Evolutionary conservation across 2,113 vertebrate species (phyloP).

Genomic region (Chrysochloris asiatica): DNA sequence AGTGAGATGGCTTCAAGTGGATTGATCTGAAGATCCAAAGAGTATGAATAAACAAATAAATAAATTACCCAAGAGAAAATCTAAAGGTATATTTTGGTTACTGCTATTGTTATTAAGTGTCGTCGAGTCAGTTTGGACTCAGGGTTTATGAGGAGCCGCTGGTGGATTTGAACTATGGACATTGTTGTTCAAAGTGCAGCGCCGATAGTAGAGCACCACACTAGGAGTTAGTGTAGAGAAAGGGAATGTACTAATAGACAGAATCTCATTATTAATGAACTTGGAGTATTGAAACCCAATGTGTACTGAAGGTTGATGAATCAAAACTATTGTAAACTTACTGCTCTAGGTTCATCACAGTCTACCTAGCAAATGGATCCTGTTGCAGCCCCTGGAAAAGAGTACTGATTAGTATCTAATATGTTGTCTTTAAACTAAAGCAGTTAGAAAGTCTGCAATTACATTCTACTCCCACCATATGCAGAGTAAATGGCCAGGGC

Average conservation of each 20-base stretch:
- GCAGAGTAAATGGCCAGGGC: neutral
- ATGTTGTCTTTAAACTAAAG: neutral
- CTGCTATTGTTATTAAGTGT: too few relatives aligned
- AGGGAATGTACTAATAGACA: neutral
- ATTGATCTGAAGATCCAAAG: neutral
- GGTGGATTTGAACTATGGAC: too few relatives aligned
- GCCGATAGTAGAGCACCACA: too few relatives aligned
- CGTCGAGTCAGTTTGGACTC: too few relatives aligned
- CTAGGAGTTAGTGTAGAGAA: too few relatives aligned
- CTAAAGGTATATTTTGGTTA: neutral
- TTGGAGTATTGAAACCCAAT: neutral
- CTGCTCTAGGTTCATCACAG: neutral
- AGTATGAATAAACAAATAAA: neutral
- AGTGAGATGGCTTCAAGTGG: neutral
- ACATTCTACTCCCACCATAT: neutral
- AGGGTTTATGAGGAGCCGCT: too few relatives aligned
- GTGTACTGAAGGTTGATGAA: neutral
- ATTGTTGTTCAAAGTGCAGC: too few relatives aligned
- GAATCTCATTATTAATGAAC: slow-evolving; percentile 1
- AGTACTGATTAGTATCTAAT: neutral
- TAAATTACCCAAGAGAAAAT: neutral
- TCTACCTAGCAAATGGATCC: neutral
- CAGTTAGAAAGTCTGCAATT: neutral
- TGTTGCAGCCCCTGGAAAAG: neutral
- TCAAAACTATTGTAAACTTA: neutral